phyloP scores from a whole-genome alignment of 2,113 vertebrate species.

The Dissostichus mawsoni region DNA sequence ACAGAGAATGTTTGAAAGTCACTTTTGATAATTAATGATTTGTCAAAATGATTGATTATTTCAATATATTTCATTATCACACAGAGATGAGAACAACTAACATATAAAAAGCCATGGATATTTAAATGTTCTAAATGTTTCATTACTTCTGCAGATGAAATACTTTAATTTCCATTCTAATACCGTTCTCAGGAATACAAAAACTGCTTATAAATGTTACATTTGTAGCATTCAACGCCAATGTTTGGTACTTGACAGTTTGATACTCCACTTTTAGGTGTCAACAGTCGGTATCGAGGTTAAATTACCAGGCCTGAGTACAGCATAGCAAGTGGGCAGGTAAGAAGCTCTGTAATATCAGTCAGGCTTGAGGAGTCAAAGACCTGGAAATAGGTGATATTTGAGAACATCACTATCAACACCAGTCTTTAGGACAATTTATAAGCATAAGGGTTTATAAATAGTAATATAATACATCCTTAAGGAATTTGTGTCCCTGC shows the following conservation, averaged over 20 bases:
- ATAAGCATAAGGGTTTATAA: not conserved
- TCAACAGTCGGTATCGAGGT: not conserved
- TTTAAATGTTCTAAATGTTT: not conserved
- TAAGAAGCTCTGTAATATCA: slow-evolving; percentile 33
- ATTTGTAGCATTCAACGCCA: not conserved
- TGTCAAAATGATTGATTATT: not conserved
- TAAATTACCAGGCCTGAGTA: not conserved
- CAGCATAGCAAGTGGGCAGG: slow-evolving; percentile 1
- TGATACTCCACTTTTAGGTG: too few relatives aligned
- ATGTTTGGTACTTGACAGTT: not conserved
- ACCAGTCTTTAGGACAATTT: not conserved
- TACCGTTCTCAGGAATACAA: not conserved
- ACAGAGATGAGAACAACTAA: not conserved
- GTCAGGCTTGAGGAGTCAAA: slow-evolving; percentile 25
- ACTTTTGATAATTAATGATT: not conserved
- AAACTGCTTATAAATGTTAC: too few relatives aligned
- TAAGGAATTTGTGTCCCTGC: not conserved
- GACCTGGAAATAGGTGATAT: not conserved
- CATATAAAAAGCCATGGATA: not conserved
- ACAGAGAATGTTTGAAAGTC: not conserved
- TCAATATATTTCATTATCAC: not conserved
- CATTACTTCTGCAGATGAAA: not conserved
- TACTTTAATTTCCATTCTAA: too few relatives aligned
- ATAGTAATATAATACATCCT: not conserved
- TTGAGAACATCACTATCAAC: not conserved